These are phyloP conservation scores for Bursaphelenchus mucronatus DNA, from an alignment of 1,140 invertebrate species.

Conservation along the genomic window DNA sequence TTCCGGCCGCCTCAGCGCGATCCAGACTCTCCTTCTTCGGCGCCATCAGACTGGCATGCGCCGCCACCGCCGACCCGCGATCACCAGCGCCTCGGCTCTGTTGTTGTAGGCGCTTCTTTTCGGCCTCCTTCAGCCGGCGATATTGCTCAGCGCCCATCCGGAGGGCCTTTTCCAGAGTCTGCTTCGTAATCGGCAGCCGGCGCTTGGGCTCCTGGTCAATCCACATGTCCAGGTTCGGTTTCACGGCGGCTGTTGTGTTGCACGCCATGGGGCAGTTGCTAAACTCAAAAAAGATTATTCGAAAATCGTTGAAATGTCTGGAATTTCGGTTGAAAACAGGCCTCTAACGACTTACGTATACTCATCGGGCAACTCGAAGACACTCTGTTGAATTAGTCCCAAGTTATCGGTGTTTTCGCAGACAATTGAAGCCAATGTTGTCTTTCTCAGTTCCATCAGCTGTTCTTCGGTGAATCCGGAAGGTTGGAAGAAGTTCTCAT, in stretches of 20 bases:
- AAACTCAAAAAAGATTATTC: constrained; percentile 9
- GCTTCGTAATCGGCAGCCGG: constrained; percentile 51
- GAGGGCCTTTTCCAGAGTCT: constrained; percentile 56
- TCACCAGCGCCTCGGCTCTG: constrained; percentile 20
- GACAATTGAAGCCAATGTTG: constrained; percentile 70
- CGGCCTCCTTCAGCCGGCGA: constrained; percentile 47
- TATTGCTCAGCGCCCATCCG: constrained; percentile 51
- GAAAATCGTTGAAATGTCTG: background rate
- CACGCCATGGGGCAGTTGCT: constrained; percentile 57
- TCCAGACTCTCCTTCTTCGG: constrained; percentile 57
- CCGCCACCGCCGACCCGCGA: constrained; percentile 37
- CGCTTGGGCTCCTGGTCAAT: constrained; percentile 48
- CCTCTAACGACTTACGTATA: constrained; percentile 39
- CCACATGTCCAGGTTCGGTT: constrained; percentile 46
- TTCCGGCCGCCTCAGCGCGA: constrained; percentile 50
- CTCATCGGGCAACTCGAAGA: constrained; percentile 62
- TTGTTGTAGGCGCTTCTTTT: constrained; percentile 30
- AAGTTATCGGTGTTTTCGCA: constrained; percentile 72
- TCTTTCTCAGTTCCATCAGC: constrained; percentile 71
- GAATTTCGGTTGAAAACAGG: background rate
- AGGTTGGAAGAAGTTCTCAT: constrained; percentile 59
- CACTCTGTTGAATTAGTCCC: constrained; percentile 63
- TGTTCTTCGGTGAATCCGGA: constrained; percentile 71
- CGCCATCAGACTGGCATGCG: constrained; percentile 55
- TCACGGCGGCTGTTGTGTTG: constrained; percentile 50